Base-by-base conservation (phyloP, 2,888 invertebrate genomes). In the Pyrocoelia pectoralis region DNA sequence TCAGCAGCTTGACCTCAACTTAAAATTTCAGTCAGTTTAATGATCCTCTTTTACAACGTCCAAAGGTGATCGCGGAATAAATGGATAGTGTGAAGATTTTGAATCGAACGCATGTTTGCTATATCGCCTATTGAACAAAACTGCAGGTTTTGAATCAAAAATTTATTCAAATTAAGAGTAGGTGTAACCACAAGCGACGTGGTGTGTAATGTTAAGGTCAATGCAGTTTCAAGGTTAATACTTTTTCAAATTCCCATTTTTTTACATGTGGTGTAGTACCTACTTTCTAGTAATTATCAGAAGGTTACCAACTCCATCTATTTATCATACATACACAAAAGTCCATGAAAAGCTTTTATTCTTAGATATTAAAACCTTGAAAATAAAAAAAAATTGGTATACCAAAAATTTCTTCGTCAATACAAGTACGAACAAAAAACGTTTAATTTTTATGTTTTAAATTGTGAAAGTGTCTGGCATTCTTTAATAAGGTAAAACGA, bases 201-300 rank as follows among this genome's bases (percentile, higher is more conserved):
- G 24, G 24, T 40, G 40, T 43, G 41, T 43, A 43, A 43, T 43
- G 41, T 43, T 43, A 43, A 43, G 41, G 41, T 43, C 41, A 43
- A 43, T 43, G 12, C 12, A 8, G 8, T 15, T 13, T 43, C 41
- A 43, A 43, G 41, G 41, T 15, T 10, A 12, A 9, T 43, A 43
- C 41, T 43, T 43, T 40, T 43, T 15, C 41, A 43, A 43, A 43
- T 43, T 43, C 41, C 41, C 41, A 13, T 15, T 43, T 43, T 43
- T 43, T 43, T 13, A 43, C 3, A 6, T 24, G 24, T 24, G 24
- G 24, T 15, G 6, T n/a, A 13, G 41, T 13, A 43, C n/a, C n/a
- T n/a, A n/a, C 41, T 43, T 43, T 43, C 41, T 43, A 43, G 2
- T 15, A 43, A 43, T 43, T 43, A 43, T 9, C 41, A 43, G 41